Base-by-base conservation (phyloP, 2,113 vertebrate species). In the Grammomys surdaster region DNA sequence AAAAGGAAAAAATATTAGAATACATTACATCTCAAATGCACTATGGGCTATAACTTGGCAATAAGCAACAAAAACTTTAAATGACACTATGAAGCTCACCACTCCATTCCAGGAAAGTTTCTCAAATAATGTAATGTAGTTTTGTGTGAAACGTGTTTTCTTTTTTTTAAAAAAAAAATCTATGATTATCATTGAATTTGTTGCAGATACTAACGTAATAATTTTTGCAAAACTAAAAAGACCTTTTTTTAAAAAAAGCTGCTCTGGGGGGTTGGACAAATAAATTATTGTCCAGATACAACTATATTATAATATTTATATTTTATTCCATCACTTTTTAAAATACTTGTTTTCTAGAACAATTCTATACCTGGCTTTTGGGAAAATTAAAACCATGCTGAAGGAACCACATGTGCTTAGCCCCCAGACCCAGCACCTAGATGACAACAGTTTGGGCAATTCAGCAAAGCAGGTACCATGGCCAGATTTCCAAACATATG, bases 401-500 rank as follows among this genome's bases (percentile, higher is more conserved):
- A 3, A 51, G 17, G 51, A 31, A 24, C 4, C 7, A 12, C 8
- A 3, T 75, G 65, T 85, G 36, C 40, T 7, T 56, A 60, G 58
- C 43, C 67, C 60, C 36, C 1, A 36, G 51, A 10, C 9, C 72
- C 40, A 14, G 24, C 19, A 77, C 65, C 67, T n/a, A 40, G 67
- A 75, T 26, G 40, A 82, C 72, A 88, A 26, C 78, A 40, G 36
- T 67, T 89, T 93, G 81, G 91, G 63, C 87, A 97, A 48, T 17
- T 96, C 93, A 91, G 73, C 91, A 94, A 84, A 89, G 65, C 24
- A 40, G 88, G 69, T 65, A 60, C 28, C 87, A 43, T 0, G 24
- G 31, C 76, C 89, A 96, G 93, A 96, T 91, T 89, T 91, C 78
- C 48, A 92, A 93, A 88, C 89, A 95, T 65, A 96, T 77, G 89